phyloP scores from a whole-genome alignment of 2,888 invertebrate genomes.

The Tipula unca region DNA sequence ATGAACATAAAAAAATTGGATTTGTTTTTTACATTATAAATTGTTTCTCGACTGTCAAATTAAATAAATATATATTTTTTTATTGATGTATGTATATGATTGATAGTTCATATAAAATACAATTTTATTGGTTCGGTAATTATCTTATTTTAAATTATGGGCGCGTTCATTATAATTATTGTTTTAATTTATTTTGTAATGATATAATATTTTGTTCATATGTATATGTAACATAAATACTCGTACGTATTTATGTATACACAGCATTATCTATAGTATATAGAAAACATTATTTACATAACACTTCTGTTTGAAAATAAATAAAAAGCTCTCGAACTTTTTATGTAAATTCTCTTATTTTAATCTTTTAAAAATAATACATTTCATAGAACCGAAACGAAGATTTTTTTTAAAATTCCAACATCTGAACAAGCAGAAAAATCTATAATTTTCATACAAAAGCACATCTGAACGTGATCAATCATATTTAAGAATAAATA shows the following conservation, averaged over 20 bases:
- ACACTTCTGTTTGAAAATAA: background rate
- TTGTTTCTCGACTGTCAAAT: background rate
- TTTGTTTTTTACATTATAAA: background rate
- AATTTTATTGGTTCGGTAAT: background rate
- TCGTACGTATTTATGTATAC: background rate
- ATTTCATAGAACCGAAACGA: background rate
- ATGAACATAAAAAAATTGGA: background rate
- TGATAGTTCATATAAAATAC: background rate
- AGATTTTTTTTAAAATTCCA: background rate
- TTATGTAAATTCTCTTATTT: background rate
- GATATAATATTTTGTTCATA: too few species aligned
- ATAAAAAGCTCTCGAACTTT: background rate
- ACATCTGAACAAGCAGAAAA: constrained; percentile 3
- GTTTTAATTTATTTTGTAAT: background rate
- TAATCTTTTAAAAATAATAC: constrained; percentile 3
- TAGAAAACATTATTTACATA: background rate
- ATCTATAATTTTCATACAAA: background rate
- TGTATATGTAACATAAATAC: too few species aligned
- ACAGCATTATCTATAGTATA: background rate
- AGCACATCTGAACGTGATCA: constrained; percentile 14
- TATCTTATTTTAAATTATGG: background rate
- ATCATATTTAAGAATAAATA: constrained; percentile 8
- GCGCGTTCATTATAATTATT: background rate
- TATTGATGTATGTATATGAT: too few species aligned
- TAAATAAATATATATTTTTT: background rate